Base-by-base conservation (phyloP, 2,888 invertebrate genomes). In the Drosophila nigricruria region DNA sequence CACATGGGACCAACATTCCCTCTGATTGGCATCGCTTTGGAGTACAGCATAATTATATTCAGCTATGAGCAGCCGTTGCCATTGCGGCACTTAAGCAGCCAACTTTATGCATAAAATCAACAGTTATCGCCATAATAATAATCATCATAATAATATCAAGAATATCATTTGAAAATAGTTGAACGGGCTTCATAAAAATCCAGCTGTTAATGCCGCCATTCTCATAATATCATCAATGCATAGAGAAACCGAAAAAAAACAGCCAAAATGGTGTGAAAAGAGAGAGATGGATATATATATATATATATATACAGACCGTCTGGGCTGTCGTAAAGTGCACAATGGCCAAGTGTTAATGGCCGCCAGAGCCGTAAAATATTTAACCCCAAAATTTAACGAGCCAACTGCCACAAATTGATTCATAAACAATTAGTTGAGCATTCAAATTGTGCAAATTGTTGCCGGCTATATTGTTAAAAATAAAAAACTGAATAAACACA, bases 111-210 rank as follows among this genome's bases (percentile, higher is more conserved):
- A 89, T 83, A 88, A 89, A 89, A 79, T 52, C 63, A 49, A 68
- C 88, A 68, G 67, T 65, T 71, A 77, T 68, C 77, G 62, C 42
- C 53, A 40, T 38, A 52, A 77, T 47, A 77, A 77, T 62, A 75
- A 79, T 70, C 77, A 78, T 86, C 71, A 81, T 68, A 78, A 67
- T 71, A 88, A 76, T 73, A 79, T 50, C 52, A 50, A 70, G 60
- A 47, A 64, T 56, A 84, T 88, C 77, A 71, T 77, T 86, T 65
- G 88, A 68, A 80, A 85, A 89, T 84, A 84, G 90, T 90, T 85
- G 58, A 58, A 52, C 45, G 64, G 38, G 67, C 73, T 66, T 70
- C 85, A 88, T 86, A 85, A 84, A 88, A 82, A 56, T 32, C 72
- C 73, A 88, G 73, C 61, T 79, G 90, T 85, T 85, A 74, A 86